Conservation (phyloP, 53 echinoderm and acorn worm species). For the Astropecten irregularis region DNA sequence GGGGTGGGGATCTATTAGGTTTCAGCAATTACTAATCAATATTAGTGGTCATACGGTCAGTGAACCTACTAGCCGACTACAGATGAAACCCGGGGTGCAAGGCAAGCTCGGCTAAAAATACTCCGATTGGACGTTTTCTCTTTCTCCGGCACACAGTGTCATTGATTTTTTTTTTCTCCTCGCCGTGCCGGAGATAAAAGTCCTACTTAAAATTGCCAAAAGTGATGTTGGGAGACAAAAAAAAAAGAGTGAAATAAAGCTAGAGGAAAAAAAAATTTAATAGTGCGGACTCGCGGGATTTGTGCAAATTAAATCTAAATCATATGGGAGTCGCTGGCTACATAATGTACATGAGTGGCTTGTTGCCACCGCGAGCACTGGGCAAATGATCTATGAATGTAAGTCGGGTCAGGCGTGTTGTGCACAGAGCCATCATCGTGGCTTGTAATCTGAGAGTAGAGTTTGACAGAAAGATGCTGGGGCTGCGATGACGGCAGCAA, state of each 20-base stretch:
- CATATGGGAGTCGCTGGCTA: neutral
- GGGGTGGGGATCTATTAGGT: constrained; percentile 39
- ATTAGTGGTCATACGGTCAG: constrained; percentile 40
- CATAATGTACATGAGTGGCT: no score
- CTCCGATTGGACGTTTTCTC: neutral
- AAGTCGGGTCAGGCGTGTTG: no score
- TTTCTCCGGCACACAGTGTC: neutral
- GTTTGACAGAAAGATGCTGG: no score
- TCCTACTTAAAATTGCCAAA: neutral
- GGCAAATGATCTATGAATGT: neutral
- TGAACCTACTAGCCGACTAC: constrained; percentile 22
- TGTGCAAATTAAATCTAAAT: neutral
- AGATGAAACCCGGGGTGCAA: neutral
- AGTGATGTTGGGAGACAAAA: neutral
- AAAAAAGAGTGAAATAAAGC: no score
- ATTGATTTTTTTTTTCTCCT: constrained; percentile 17
- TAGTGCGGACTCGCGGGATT: no score
- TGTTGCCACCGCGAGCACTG: neutral
- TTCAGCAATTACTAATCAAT: constrained; percentile 28
- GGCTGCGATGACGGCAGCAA: no score
- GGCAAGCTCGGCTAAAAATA: constrained; percentile 12
- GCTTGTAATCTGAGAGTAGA: no score
- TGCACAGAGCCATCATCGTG: no score
- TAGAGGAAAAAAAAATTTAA: no score
- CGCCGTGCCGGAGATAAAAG: neutral